Percentiles rank a stretch among this genome's conserved stretches.
Evolutionary conservation across 1,140 invertebrate species (phyloP).

Genomic region (Drosophila nikananu): DNA sequence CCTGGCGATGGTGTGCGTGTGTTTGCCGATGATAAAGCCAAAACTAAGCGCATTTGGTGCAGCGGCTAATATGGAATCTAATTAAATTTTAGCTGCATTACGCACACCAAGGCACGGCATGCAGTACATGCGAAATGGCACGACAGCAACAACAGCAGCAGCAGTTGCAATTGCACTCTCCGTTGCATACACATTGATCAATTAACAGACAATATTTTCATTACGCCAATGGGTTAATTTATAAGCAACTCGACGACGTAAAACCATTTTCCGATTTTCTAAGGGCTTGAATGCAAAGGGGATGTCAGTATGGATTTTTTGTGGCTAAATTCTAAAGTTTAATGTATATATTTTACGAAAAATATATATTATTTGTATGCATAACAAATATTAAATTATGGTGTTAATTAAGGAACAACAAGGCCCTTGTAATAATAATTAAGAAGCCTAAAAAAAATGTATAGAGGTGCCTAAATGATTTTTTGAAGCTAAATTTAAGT

Average conservation of each 20-base stretch:
- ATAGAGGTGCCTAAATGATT: too few species aligned
- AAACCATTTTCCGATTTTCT: conserved; percentile 15
- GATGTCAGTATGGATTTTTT: background rate
- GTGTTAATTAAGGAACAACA: too few species aligned
- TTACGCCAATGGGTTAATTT: conserved; percentile 84
- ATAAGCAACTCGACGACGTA: conserved; percentile 77
- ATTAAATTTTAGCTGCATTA: conserved; percentile 78
- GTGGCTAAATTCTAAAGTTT: background rate
- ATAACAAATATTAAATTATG: background rate
- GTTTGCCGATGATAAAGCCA: conserved; percentile 32
- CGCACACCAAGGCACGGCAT: conserved; percentile 26
- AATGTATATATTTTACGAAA: too few species aligned
- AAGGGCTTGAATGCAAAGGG: background rate
- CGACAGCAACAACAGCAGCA: conserved; percentile 16
- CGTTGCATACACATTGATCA: conserved; percentile 84
- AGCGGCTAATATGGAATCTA: conserved; percentile 73
- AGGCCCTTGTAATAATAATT: too few species aligned
- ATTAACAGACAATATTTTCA: conserved; percentile 85
- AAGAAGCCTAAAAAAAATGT: too few species aligned
- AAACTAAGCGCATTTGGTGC: conserved; percentile 60
- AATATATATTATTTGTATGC: background rate
- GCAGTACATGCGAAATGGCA: conserved; percentile 34
- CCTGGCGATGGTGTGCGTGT: conserved; percentile 7
- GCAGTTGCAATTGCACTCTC: conserved; percentile 50
- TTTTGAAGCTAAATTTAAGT: too few species aligned